Evolutionary conservation across 2,797 vertebrate species (phyloP), one percentile per base, ranked within the genome.

Genomic region (Cephalopachus bancanus): DNA sequence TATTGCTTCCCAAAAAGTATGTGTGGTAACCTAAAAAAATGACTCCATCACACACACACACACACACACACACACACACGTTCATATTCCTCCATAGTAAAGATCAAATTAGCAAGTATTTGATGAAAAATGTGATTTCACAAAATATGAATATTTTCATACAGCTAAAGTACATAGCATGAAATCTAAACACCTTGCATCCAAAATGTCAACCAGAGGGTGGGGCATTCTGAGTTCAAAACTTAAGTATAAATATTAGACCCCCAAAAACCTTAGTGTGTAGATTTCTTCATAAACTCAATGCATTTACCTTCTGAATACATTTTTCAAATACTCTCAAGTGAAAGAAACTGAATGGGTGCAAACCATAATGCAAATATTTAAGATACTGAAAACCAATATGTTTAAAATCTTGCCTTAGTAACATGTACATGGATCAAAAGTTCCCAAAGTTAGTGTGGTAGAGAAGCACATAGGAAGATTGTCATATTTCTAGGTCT

Each of bases 221-320:
- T n/a, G 37, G 60, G 84, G 12, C 3, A 33, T 93, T 83, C 44
- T 72, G 16, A n/a, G 1, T 53, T 95, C 28, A 91, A 95, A 95
- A 79, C 3, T 16, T 71, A 64, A 5, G 3, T 86, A 76, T 20
- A 81, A 62, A 83, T 76, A 30, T 51, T 60, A 62, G 28, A 60
- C 44, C 44, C 44, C 44, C 44, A 62, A 62, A 37, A 69, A 69
- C 60, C 89, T 75, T 83, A 9, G 10, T 44, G 75, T 65, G 37
- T 20, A 64, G 10, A 84, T 65, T 65, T 64, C 10, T 86, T 71
- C 4, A 92, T 80, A 20, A 9, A 37, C n/a, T 59, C 24, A 2
- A 24, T 59, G 5, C 22, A 59, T 79, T 79, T 80, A 37, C 5
- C 12, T 74, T 62, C 28, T 44, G 78, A 79, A 96, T 53, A 19